Base-by-base conservation (phyloP, 1,140 invertebrate genomes). In the Drosophila miranda region DNA sequence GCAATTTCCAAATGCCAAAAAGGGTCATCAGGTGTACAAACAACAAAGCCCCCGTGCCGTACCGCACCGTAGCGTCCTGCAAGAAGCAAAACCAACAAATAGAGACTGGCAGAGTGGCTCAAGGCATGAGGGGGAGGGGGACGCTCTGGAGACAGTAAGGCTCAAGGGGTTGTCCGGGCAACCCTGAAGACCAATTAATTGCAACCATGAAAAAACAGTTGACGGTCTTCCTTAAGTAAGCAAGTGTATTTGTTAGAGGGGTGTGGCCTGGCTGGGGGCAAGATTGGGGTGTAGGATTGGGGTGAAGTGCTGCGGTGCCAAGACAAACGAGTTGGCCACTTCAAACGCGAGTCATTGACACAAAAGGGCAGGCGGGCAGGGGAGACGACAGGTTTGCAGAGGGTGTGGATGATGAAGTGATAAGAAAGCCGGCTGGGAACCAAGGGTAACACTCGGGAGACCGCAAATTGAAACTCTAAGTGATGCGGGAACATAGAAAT, bases 1-100 rank as follows among this genome's bases (percentile, higher is more conserved):
- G 67, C 69, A 60, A 70, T 70, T 70, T 55, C 43, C 48, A 6
- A 58, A 57, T 34, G 42, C 43, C 49, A 60, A 68, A 83, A 79
- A 69, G 75, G 80, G 68, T 84, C 75, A 75, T 43, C 75, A 69
- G 80, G 80, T 84, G 81, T 60, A 73, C 50, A 84, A 83, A 83
- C 66, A 83, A 62, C 34, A 38, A 38, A 38, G 30, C 2, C 30
- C 28, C 28, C 6, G 1, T 19, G 19, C 19, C 19, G 19, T 19
- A 2, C 19, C 19, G 19, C 2, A 2, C 19, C 19, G 19, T 19
- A 19, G 19, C 19, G 19, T 56, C 41, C 38, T 38, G 13, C 44
- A 50, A 54, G 38, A 26, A 41, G 43, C 19, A 58, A 49, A 45
- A 63, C 63, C 43, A 73, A 74, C 57, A 73, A 68, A 42, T 49